phyloP scores from a whole-genome alignment of 2,113 vertebrate species.

The Raja brachyura region DNA sequence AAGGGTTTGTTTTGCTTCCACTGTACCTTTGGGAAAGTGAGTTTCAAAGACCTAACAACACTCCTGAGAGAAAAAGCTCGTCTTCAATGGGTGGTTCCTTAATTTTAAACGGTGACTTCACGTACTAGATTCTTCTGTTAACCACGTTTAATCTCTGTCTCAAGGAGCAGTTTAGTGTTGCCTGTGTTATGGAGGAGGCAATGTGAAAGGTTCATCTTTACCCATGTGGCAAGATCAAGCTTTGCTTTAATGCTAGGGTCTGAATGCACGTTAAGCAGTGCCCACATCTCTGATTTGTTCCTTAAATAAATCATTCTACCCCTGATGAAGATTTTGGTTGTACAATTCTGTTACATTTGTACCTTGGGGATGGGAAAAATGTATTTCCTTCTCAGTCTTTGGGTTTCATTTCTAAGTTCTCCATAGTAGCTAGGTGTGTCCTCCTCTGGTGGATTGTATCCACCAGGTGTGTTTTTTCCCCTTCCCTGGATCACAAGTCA shows the following conservation, averaged over 20 bases:
- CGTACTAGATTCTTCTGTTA: too few relatives aligned
- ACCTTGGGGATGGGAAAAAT: background rate
- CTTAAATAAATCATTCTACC: background rate
- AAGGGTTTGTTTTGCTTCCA: too few relatives aligned
- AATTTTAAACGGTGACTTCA: too few relatives aligned
- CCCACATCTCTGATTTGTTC: too few relatives aligned
- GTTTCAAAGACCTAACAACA: too few relatives aligned
- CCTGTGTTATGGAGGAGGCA: background rate
- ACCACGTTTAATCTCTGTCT: background rate
- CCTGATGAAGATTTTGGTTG: background rate
- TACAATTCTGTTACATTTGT: background rate
- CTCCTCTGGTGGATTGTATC: background rate
- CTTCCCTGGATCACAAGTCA: background rate
- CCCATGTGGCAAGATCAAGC: background rate
- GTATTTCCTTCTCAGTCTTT: background rate
- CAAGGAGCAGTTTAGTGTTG: background rate
- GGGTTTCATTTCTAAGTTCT: background rate
- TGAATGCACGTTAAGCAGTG: too few relatives aligned
- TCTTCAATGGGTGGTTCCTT: too few relatives aligned
- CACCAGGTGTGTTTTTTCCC: background rate
- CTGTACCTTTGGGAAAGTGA: too few relatives aligned
- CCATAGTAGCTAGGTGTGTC: background rate
- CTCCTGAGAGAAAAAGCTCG: too few relatives aligned
- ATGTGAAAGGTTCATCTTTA: background rate
- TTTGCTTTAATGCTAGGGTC: background rate